A percentile compares a stretch with the other conserved stretches of the same genome.
These are phyloP conservation scores for Neodiprion virginianus DNA, from an alignment of 1,140 invertebrate species.

Conservation along the genomic window DNA sequence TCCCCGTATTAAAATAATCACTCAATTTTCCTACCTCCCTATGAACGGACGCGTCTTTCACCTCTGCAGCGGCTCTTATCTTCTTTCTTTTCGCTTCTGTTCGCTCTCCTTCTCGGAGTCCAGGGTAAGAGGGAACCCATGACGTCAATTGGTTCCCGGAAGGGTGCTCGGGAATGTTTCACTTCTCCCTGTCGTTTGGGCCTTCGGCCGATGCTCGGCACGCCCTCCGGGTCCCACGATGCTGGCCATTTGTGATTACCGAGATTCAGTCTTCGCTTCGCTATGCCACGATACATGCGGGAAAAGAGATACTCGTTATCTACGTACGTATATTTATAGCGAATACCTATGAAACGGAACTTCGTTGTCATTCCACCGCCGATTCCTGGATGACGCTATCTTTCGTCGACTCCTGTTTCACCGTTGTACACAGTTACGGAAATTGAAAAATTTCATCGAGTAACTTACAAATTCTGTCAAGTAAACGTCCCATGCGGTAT, in stretches of 20 bases:
- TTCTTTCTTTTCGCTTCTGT: too few species aligned
- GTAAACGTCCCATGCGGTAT: too few species aligned
- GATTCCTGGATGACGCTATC: background rate
- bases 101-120: too few species aligned
- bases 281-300: background rate
- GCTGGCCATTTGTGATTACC: background rate
- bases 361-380: background rate
- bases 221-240: constrained; percentile 6
- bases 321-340: background rate
- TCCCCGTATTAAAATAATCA: background rate
- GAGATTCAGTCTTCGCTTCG: background rate
- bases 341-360: too few species aligned
- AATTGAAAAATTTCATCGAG: too few species aligned
- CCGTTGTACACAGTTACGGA: too few species aligned
- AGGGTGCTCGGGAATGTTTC: background rate
- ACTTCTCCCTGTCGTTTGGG: too few species aligned
- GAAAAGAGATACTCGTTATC: background rate
- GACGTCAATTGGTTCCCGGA: constrained; percentile 1
- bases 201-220: background rate
- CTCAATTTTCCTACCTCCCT: background rate
- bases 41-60: background rate
- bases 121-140: background rate
- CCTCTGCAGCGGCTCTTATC: too few species aligned
- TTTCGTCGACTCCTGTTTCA: too few species aligned
- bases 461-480: too few species aligned